Evolutionary conservation across 2,797 vertebrate species (phyloP).

Genomic region (Hydrophis major): DNA sequence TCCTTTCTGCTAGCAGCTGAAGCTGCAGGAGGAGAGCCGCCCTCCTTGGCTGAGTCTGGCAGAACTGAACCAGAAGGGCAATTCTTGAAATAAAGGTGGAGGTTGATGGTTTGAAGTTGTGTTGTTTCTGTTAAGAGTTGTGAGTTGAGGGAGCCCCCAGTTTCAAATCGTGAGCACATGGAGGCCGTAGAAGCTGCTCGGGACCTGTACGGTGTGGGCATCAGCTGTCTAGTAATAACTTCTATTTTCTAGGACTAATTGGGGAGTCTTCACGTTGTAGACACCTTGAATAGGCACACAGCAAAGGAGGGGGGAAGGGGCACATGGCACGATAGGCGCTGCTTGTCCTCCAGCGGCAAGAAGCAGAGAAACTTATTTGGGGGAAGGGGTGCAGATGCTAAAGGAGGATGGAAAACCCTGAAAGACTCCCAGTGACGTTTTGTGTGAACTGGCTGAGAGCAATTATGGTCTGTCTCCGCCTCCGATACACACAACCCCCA

Average conservation of each 20-base stretch:
- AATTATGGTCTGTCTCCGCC: not conserved
- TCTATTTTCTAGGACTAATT: not conserved
- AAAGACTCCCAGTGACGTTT: not conserved
- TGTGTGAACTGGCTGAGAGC: not conserved
- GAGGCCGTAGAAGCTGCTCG: not conserved
- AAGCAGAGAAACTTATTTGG: not conserved
- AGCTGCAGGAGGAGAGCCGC: not conserved
- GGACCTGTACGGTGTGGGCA: not conserved
- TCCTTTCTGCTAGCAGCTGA: not conserved
- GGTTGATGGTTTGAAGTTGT: not conserved
- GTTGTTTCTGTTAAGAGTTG: not conserved
- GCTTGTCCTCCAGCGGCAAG: not conserved
- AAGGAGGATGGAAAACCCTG: not conserved
- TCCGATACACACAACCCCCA: not conserved
- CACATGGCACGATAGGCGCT: not conserved
- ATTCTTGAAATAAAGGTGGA: constrained; percentile 37
- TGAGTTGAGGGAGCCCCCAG: accelerated
- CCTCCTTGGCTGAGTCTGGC: too few relatives aligned
- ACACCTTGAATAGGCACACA: not conserved
- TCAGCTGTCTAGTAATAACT: not conserved
- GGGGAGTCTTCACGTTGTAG: not conserved
- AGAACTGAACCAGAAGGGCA: too few relatives aligned
- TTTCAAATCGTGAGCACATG: not conserved
- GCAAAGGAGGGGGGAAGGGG: too few relatives aligned
- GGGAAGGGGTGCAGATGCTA: not conserved